These are phyloP conservation scores for Acronicta alni DNA, from an alignment of 2,888 invertebrate genomes.

Conservation along the genomic window DNA sequence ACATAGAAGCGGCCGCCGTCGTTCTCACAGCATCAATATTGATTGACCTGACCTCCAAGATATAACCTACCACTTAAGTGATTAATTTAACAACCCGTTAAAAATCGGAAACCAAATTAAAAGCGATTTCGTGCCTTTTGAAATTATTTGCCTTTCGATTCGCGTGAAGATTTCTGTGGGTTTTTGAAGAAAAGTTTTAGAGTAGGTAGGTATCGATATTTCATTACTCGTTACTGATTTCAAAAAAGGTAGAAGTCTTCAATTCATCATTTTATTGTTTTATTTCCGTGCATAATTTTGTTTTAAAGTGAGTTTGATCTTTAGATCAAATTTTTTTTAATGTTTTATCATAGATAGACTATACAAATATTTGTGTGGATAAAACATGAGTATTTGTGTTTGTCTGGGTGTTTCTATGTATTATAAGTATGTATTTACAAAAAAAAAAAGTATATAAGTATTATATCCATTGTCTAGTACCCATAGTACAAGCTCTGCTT, in stretches of 20 bases:
- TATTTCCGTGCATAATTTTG: too few species aligned
- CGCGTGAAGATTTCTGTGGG: background rate
- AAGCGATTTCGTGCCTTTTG: conserved; percentile 19
- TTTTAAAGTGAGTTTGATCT: too few species aligned
- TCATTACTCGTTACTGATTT: background rate
- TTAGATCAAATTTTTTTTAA: too few species aligned
- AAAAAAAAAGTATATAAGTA: too few species aligned
- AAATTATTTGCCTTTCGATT: conserved; percentile 17
- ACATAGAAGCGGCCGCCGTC: conserved; percentile 10
- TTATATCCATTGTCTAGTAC: too few species aligned
- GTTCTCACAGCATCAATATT: conserved; percentile 48
- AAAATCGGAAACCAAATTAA: conserved; percentile 36
- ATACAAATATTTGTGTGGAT: too few species aligned
- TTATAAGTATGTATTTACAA: too few species aligned
- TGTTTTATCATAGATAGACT: too few species aligned
- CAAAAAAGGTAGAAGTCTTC: background rate
- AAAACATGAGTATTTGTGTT: too few species aligned
- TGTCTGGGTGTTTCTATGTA: too few species aligned
- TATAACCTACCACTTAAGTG: conserved; percentile 30
- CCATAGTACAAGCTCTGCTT: too few species aligned
- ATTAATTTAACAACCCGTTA: conserved; percentile 44
- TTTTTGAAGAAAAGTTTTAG: conserved; percentile 2
- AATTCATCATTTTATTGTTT: too few species aligned
- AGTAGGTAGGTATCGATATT: background rate
- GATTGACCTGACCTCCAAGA: conserved; percentile 40